phyloP scores from a whole-genome alignment of 2,797 vertebrate genomes.

The Pelobates cultripes region DNA sequence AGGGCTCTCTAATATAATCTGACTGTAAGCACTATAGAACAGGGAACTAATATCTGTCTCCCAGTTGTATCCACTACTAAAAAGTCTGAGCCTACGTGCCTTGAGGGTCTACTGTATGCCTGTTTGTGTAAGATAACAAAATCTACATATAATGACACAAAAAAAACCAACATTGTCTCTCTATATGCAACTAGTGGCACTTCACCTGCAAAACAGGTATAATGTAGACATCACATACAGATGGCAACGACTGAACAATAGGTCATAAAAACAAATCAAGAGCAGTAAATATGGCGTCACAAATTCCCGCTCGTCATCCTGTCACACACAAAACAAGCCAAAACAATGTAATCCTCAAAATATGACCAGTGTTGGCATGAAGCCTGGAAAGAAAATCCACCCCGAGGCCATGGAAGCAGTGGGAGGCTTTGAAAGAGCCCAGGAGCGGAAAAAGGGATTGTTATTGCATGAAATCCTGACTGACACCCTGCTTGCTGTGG shows the following conservation, averaged over 20 bases:
- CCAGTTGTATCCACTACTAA: too few species aligned
- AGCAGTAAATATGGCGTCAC: constrained; percentile 21
- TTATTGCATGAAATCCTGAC: constrained; percentile 43
- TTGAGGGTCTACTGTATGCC: too few species aligned
- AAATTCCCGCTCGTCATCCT: constrained; percentile 20
- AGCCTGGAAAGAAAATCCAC: constrained; percentile 46
- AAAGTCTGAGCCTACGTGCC: too few species aligned
- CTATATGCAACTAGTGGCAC: too few species aligned
- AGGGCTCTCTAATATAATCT: too few species aligned
- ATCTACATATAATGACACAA: too few species aligned
- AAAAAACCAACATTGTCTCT: too few species aligned
- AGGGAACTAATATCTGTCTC: too few species aligned
- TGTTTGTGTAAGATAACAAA: too few species aligned
- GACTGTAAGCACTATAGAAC: too few species aligned
- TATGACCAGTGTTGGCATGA: constrained; percentile 35
- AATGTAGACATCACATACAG: background rate
- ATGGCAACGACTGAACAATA: constrained; percentile 8
- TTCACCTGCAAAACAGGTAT: background rate
- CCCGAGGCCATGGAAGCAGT: constrained; percentile 33
- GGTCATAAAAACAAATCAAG: constrained; percentile 11
- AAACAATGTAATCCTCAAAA: constrained; percentile 52
- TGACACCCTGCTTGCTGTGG: constrained; percentile 37
- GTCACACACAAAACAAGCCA: constrained; percentile 36
- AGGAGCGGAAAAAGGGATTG: constrained; percentile 40
- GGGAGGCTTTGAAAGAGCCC: constrained; percentile 46